Percentiles rank a stretch among this genome's conserved stretches.
phyloP scores from a whole-genome alignment of 2,113 vertebrate species.

The Progne subis region DNA sequence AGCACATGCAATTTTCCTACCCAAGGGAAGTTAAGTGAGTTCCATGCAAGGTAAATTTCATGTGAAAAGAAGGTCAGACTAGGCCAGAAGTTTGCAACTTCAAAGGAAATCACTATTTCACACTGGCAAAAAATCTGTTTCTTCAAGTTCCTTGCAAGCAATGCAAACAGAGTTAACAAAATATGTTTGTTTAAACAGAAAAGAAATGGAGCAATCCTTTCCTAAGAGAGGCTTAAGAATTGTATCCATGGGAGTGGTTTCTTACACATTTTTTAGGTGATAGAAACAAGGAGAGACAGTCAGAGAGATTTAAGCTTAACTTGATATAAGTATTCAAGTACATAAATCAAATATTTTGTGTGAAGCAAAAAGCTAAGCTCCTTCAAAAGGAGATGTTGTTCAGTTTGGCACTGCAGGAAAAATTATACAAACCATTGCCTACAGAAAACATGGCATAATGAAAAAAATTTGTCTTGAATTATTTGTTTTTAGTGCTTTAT shows the following conservation, averaged over 20 bases:
- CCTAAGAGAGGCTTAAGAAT: not conserved
- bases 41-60: not conserved
- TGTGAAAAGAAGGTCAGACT: not conserved
- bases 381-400: not conserved
- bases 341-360: conserved; percentile 60
- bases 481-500: conserved; percentile 70
- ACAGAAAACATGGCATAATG: conserved; percentile 31
- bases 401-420: conserved; percentile 18
- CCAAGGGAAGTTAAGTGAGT: not conserved
- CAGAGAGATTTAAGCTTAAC: conserved; percentile 35
- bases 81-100: not conserved
- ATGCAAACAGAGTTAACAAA: not conserved
- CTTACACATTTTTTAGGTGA: not conserved
- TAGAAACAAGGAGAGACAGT: not conserved
- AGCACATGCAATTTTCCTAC: not conserved
- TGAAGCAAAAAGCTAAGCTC: conserved; percentile 44
- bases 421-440: conserved; percentile 65
- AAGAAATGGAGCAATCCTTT: not conserved
- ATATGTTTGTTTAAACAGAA: not conserved
- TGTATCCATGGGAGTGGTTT: not conserved
- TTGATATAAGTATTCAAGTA: conserved; percentile 41
- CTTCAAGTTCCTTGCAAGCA: not conserved
- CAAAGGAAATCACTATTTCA: not conserved
- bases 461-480: conserved; percentile 72
- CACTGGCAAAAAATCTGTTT: not conserved